Evolutionary conservation across 2,797 vertebrate species (phyloP), one percentile per base, ranked within the genome.

Genomic region (Pagetopsis macropterus): DNA sequence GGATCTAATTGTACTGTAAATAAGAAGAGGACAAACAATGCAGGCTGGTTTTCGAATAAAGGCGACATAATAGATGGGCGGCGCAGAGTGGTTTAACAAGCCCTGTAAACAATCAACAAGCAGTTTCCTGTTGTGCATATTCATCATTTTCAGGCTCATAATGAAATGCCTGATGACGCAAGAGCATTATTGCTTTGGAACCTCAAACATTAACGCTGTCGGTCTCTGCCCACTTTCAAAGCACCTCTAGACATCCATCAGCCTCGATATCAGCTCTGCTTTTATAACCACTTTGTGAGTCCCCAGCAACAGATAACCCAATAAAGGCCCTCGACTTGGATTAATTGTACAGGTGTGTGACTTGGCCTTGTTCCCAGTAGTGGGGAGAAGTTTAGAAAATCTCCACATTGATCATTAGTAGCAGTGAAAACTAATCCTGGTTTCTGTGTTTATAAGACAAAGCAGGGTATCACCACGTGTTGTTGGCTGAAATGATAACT

Each of bases 211-310:
- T 1, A 70, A 31, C 5, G 7, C 50, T 16, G 14, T 11, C 57
- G 52, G 41, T 63, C 54, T 61, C 46, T 72, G 74, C 57, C 59
- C 48, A 37, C 17, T 43, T 45, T 52, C 31, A 75, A 61, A 81
- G 65, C 37, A 63, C 45, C 48, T 44, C 33, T 57, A 27, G 51
- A 45, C 72, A 64, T 84, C 45, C 59, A 70, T 63, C 40, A 40
- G 54, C 40, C 6, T 23, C 0, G 2, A 43, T 80, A 75, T 87
- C 41, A 61, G 66, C 44, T 54, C 7, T 56, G 43, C 44, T 49
- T 87, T 86, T 83, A 84, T 79, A 86, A 37, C 66, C 70, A 69
- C 76, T 76, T 1, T n/a, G 61, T 10, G 40, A 66, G 56, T 66
- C 79, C 82, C 75, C 56, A 65, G 78, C 70, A 79, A 73, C 77